These are phyloP conservation scores for Dipodomys merriami DNA, from an alignment of 2,113 vertebrate genomes.

Conservation along the genomic window DNA sequence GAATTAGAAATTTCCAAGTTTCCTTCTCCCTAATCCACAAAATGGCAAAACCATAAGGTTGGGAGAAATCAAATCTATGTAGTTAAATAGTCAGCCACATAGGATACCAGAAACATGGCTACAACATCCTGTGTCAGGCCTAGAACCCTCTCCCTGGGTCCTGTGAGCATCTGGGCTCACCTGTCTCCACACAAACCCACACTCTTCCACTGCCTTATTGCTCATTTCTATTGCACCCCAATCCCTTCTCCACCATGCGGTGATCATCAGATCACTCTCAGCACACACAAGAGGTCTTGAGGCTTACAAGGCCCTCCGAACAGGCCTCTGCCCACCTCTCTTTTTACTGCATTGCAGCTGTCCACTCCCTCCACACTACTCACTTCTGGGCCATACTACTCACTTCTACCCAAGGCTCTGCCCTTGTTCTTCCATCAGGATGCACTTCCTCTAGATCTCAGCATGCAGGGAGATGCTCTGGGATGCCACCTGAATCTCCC, in stretches of 20 bases:
- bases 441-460: neutral
- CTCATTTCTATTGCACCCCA: no score
- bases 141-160: no score
- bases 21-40: neutral
- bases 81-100: no score
- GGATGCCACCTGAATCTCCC: neutral
- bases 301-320: neutral
- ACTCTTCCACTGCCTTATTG: neutral
- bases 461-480: neutral
- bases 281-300: neutral
- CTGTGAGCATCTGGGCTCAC: neutral
- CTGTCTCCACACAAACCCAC: neutral
- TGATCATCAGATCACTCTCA: neutral
- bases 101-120: neutral
- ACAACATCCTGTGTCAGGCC: neutral
- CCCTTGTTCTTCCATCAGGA: neutral
- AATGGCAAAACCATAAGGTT: neutral
- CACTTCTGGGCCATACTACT: neutral
- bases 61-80: neutral
- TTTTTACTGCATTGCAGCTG: neutral
- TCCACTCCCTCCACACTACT: neutral
- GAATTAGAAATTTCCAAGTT: neutral
- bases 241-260: neutral
- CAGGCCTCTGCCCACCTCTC: neutral
- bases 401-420: neutral